phyloP scores from a whole-genome alignment of 1,140 invertebrate species.

The Hylyphantes graminicola region DNA sequence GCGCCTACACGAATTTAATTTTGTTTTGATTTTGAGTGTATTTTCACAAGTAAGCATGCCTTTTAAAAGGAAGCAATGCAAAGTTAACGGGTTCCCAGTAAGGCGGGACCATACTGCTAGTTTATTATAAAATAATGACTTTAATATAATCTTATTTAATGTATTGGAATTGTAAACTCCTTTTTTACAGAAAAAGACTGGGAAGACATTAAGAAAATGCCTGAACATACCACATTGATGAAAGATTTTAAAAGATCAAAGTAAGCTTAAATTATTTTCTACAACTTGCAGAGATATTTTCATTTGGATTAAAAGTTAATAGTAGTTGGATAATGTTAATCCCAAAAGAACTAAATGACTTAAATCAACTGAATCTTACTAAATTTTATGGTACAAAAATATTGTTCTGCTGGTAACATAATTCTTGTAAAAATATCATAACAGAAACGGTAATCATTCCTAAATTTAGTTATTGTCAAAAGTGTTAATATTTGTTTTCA shows the following conservation, averaged over 20 bases:
- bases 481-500: neutral
- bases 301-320: neutral
- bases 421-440: neutral
- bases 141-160: too few species aligned
- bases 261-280: conserved; percentile 71
- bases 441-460: too few species aligned
- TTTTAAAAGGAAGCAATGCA: too few species aligned
- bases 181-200: conserved; percentile 88
- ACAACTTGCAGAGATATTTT: neutral
- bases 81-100: too few species aligned
- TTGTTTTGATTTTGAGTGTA: too few species aligned
- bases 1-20: too few species aligned
- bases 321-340: neutral
- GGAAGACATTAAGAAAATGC: conserved; percentile 99
- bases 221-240: conserved; percentile 93
- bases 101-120: too few species aligned
- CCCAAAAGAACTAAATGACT: neutral
- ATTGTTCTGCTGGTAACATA: neutral
- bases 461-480: neutral
- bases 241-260: conserved; percentile 98
- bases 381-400: neutral
- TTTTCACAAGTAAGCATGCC: too few species aligned
- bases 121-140: too few species aligned
- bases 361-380: neutral
- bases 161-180: too few species aligned